Evolutionary conservation across 2,888 invertebrate genomes (phyloP), one percentile per base, ranked within the genome.

Genomic region (Belgica antarctica): DNA sequence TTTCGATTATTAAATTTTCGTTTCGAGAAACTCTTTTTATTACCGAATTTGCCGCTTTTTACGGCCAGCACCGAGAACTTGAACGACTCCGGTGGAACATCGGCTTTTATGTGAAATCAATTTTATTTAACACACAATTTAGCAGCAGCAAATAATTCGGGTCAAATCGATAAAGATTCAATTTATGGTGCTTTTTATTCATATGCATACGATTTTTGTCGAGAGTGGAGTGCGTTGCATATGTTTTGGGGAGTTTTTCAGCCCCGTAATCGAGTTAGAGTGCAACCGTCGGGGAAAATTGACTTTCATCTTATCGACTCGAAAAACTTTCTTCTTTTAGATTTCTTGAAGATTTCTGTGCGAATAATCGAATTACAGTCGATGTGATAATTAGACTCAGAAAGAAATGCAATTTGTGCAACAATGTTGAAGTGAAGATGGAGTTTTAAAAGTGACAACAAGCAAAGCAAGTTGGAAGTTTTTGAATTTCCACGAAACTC

Each of bases 91-190:
- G 31, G 31, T n/a, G 41, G 41, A 41, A 15, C 41, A 5, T 41
- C 41, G n/a, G 34, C 62, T 62, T 62, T 62, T 62, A 62, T 62
- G 62, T 28, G 59, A 25, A 59, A 59, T 59, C 59, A 59, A 59
- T 59, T 59, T 65, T 25, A 12, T 34, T 68, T 68, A 57, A 57
- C 68, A 68, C 68, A 68, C 57, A 52, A 68, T 68, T 68, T 68
- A 68, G 52, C 57, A 68, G 24, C 27, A 27, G 46, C 28, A 68
- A 52, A 28, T 24, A 8, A 68, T 68, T 68, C 47, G 31, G 68
- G 57, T 68, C 52, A 68, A 68, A 66, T 66, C 66, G 66, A 66
- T 66, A 66, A 62, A 27, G 34, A 62, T 62, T 62, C 22, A 19
- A 41, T 65, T 65, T 65, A 31, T 25, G 62, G 36, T 19, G 27